phyloP scores from a whole-genome alignment of 2,797 vertebrate genomes.

The Hipposideros larvatus region DNA sequence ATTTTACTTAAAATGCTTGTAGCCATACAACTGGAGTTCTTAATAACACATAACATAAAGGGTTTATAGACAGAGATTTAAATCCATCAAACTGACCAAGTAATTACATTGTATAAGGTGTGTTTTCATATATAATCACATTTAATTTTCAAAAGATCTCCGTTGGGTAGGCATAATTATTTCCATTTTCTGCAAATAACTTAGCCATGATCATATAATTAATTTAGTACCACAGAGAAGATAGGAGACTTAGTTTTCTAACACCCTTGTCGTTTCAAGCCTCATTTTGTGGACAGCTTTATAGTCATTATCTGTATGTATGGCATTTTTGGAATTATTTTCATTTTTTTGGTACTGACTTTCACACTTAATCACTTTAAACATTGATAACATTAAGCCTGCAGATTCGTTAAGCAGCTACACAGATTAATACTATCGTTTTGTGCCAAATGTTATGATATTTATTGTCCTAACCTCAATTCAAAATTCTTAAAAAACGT shows the following conservation, averaged over 20 bases:
- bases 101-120: background rate
- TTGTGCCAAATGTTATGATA: background rate
- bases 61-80: background rate
- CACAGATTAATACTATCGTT: background rate
- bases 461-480: background rate
- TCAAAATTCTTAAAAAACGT: constrained; percentile 28
- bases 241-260: background rate
- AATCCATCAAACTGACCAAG: background rate
- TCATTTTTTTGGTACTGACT: background rate
- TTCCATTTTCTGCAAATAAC: background rate
- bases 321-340: constrained; percentile 22
- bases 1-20: background rate
- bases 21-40: background rate
- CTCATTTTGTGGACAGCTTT: background rate
- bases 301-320: background rate
- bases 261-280: background rate
- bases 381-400: background rate
- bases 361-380: constrained; percentile 28
- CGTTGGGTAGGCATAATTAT: background rate
- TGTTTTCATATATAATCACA: background rate
- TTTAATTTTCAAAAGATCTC: constrained; percentile 13
- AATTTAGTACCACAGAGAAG: background rate
- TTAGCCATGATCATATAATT: background rate
- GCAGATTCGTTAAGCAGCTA: background rate
- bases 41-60: background rate